These are phyloP conservation scores for Calypte anna DNA, from an alignment of 2,113 vertebrate genomes.

Conservation along the genomic window DNA sequence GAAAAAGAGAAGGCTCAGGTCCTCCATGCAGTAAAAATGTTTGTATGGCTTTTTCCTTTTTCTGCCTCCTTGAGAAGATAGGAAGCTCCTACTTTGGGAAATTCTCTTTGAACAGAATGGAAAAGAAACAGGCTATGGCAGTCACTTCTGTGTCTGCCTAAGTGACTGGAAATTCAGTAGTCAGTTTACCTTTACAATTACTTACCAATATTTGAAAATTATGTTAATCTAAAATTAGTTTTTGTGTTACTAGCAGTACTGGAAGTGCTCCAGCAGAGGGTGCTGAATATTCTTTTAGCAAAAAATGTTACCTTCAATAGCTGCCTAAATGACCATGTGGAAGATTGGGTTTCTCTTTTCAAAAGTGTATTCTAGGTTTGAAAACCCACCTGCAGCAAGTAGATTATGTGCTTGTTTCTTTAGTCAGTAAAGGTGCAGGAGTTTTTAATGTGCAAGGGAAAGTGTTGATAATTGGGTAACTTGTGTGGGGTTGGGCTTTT, in stretches of 20 bases:
- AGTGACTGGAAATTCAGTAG: neutral
- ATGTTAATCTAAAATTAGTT: neutral
- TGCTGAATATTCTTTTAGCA: conserved; percentile 28
- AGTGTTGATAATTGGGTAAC: neutral
- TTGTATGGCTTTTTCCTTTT: neutral
- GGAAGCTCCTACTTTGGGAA: neutral
- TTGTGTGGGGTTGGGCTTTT: neutral
- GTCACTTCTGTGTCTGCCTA: neutral
- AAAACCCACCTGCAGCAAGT: neutral
- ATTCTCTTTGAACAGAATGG: neutral
- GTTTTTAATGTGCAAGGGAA: neutral
- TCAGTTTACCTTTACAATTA: neutral
- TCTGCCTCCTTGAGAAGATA: neutral
- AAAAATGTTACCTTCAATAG: neutral
- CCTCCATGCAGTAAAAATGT: neutral
- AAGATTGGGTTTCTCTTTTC: neutral
- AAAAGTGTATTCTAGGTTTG: conserved; percentile 6
- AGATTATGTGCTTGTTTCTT: neutral
- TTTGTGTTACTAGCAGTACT: neutral
- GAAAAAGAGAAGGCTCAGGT: neutral
- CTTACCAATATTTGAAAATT: neutral
- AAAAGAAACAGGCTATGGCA: neutral
- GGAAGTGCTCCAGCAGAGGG: conserved; percentile 64
- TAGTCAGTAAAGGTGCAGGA: neutral
- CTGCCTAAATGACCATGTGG: neutral